Evolutionary conservation across 2,113 vertebrate genomes (phyloP).

Genomic region (Podilymbus podiceps): DNA sequence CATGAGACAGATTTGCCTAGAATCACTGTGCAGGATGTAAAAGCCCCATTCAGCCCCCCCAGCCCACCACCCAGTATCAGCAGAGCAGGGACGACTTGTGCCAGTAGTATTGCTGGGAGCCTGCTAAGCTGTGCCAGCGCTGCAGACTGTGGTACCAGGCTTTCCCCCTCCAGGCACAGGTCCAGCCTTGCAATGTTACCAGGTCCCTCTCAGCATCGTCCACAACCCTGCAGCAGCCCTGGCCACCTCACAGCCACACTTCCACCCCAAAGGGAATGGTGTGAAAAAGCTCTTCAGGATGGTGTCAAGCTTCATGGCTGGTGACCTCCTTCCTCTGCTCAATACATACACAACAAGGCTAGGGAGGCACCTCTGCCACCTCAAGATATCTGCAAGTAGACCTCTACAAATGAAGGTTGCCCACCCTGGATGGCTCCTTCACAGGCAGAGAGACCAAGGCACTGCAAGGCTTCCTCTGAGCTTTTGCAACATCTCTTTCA

Average conservation of each 20-base stretch:
- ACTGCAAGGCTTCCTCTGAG: not conserved
- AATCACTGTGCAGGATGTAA: not conserved
- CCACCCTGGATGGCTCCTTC: not conserved
- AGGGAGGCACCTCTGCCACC: not conserved
- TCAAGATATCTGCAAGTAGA: not conserved
- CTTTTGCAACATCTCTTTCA: not conserved
- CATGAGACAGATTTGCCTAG: not conserved
- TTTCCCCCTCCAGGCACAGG: not conserved
- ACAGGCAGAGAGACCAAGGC: not conserved
- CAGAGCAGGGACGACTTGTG: not conserved
- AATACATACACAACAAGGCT: not conserved
- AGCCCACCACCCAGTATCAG: not conserved
- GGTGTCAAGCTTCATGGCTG: not conserved
- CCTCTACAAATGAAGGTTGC: not conserved
- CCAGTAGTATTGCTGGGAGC: not conserved
- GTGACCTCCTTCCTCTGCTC: not conserved
- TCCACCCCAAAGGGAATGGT: not conserved
- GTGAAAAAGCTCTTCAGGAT: not conserved
- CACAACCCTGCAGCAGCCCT: not conserved
- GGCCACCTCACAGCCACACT: not conserved
- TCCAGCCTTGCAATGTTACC: not conserved
- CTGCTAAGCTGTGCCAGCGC: not conserved
- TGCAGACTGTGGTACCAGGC: not conserved
- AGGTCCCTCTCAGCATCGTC: rapidly evolving
- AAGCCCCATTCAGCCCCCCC: not conserved